Conservation (phyloP, 2,888 invertebrate genomes). For the Philopedon plagiatum region DNA sequence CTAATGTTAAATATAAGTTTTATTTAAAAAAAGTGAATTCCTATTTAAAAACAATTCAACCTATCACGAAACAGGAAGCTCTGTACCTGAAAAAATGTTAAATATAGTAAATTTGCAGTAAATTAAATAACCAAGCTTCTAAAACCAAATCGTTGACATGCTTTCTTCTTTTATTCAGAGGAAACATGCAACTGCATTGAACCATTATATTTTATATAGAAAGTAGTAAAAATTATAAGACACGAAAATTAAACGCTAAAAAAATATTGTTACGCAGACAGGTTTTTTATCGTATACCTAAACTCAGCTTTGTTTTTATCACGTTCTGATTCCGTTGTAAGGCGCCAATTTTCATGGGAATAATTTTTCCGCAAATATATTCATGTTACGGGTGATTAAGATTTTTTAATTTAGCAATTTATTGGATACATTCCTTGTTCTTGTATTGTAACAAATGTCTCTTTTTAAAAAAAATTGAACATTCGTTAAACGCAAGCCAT, state of each 20-base stretch:
- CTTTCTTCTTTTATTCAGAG: conserved; percentile 46
- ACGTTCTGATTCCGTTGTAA: conserved; percentile 50
- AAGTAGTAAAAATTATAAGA: conserved; percentile 31
- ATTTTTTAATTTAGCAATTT: too few relatives aligned
- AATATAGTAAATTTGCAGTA: not conserved
- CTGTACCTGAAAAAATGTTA: not conserved
- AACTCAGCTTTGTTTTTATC: conserved; percentile 32
- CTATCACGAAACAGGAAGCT: not conserved
- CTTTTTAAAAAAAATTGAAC: too few relatives aligned
- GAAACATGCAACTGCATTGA: conserved; percentile 38
- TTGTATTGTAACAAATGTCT: too few relatives aligned
- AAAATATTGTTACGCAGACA: conserved; percentile 15
- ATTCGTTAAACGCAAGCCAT: too few relatives aligned
- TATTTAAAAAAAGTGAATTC: not conserved
- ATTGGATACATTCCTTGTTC: too few relatives aligned
- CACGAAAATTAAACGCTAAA: conserved; percentile 36
- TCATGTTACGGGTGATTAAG: too few relatives aligned
- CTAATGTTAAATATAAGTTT: too few relatives aligned
- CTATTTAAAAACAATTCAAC: not conserved
- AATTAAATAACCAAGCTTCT: conserved; percentile 5
- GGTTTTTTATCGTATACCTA: conserved; percentile 16
- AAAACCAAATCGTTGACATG: conserved; percentile 40
- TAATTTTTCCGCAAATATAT: not conserved
- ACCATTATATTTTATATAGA: conserved; percentile 30
- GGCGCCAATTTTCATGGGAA: conserved; percentile 9